A percentile compares a stretch with the other conserved stretches of the same genome.
Conservation (phyloP, 2,888 invertebrate species). For the Andrena camellia region DNA sequence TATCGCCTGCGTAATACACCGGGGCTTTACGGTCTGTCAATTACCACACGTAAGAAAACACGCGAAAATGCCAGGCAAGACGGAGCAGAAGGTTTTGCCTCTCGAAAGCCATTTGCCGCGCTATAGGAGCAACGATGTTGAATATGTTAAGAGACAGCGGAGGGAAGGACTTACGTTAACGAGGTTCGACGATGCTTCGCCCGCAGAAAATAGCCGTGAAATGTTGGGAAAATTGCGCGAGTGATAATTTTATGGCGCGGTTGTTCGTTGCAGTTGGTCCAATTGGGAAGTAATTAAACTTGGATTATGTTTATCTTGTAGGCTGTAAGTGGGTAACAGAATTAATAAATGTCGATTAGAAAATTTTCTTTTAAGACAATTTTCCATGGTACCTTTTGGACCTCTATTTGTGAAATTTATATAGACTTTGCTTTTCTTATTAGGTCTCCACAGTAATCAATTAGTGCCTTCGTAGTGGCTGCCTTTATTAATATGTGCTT, state of each 20-base stretch:
- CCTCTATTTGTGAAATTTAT: too few relatives aligned
- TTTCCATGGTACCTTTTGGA: too few relatives aligned
- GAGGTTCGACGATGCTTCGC: constrained; percentile 7
- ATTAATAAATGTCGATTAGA: background rate
- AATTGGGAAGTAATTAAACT: constrained; percentile 7
- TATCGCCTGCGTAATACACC: background rate
- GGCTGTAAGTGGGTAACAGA: background rate
- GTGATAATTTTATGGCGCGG: constrained; percentile 16
- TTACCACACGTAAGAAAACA: constrained; percentile 9
- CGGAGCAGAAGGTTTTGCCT: background rate
- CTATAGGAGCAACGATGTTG: background rate
- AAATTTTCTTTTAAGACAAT: too few relatives aligned
- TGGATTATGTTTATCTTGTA: background rate
- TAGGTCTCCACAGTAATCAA: background rate
- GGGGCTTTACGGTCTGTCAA: constrained; percentile 5
- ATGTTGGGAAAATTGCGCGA: background rate
- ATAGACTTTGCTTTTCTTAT: background rate
- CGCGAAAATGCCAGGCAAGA: constrained; percentile 8
- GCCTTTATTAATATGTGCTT: background rate
- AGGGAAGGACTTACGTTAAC: background rate
- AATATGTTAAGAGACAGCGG: constrained; percentile 13
- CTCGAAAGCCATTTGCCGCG: background rate
- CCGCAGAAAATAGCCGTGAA: constrained; percentile 5
- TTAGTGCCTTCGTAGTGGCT: background rate
- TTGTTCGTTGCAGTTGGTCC: constrained; percentile 1